These are phyloP conservation scores for Tenualosa thibaudeaui DNA, from an alignment of 2,797 vertebrate species.

Conservation along the genomic window DNA sequence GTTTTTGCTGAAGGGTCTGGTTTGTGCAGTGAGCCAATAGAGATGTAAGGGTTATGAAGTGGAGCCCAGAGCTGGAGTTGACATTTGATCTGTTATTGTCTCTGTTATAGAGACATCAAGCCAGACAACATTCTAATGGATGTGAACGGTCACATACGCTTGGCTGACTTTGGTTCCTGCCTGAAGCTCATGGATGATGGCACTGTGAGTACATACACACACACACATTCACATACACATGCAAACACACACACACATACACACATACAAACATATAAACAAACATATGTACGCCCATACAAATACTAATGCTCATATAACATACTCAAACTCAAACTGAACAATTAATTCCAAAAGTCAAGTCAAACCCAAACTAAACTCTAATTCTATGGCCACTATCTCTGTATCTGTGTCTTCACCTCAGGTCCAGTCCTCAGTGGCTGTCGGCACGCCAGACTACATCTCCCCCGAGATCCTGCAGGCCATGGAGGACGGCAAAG, in stretches of 20 bases:
- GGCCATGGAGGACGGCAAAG: slow-evolving; percentile 99
- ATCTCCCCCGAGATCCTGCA: slow-evolving; percentile 99
- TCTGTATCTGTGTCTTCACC: neutral
- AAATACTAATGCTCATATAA: neutral
- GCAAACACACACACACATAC: neutral
- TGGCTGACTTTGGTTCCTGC: slow-evolving; percentile 98
- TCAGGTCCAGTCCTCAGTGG: slow-evolving; percentile 97
- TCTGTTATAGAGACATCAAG: slow-evolving; percentile 88
- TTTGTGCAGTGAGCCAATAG: neutral
- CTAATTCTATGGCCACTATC: neutral
- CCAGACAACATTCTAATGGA: slow-evolving; percentile 98
- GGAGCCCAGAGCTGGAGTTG: neutral
- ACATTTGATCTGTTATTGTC: neutral
- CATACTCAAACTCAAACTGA: too few relatives aligned
- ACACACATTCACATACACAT: neutral
- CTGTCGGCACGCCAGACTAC: slow-evolving; percentile 97
- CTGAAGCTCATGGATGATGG: slow-evolving; percentile 97
- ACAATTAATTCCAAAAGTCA: too few relatives aligned
- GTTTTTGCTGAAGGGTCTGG: neutral
- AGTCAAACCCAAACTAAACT: neutral
- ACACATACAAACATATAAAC: neutral
- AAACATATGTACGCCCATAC: neutral
- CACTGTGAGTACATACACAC: slow-evolving; percentile 77
- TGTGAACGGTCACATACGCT: slow-evolving; percentile 97
- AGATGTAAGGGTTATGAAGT: neutral